Conservation (phyloP, 2,888 invertebrate genomes). For the Scaptomyza tumidula region DNA sequence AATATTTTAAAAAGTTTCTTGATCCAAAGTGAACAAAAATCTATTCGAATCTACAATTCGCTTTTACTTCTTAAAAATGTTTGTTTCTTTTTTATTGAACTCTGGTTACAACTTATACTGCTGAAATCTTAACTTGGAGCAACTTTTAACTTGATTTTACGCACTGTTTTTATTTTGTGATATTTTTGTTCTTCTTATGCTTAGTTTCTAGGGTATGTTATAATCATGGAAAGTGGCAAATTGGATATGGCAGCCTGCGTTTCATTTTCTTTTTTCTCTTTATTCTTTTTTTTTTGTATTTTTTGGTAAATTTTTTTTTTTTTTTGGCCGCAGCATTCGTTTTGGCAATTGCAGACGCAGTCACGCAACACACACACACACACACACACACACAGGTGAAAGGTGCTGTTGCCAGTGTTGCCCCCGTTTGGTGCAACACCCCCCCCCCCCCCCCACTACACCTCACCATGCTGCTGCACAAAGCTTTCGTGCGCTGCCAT, state of each 20-base stretch:
- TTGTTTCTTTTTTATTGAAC: too few species aligned
- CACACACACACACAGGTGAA: conserved; percentile 6
- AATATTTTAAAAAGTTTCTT: too few species aligned
- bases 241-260: conserved; percentile 43
- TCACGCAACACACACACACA: conserved; percentile 14
- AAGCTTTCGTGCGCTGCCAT: conserved; percentile 25
- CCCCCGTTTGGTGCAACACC: conserved; percentile 1
- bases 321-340: conserved; percentile 7
- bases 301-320: background rate
- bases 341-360: conserved; percentile 48
- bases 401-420: conserved; percentile 17
- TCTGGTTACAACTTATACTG: background rate
- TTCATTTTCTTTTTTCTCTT: conserved; percentile 11
- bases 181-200: background rate
- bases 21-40: too few species aligned
- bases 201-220: background rate
- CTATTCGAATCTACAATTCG: too few species aligned
- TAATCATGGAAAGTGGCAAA: conserved; percentile 4
- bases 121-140: background rate
- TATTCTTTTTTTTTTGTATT: background rate
- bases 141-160: background rate
- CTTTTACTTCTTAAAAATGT: too few species aligned
- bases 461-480: background rate
- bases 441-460: background rate
- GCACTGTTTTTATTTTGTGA: background rate